Percentiles rank a stretch among this genome's conserved stretches.
These are phyloP conservation scores for Sarcophaga variegata DNA, from an alignment of 2,888 invertebrate species.

Conservation along the genomic window DNA sequence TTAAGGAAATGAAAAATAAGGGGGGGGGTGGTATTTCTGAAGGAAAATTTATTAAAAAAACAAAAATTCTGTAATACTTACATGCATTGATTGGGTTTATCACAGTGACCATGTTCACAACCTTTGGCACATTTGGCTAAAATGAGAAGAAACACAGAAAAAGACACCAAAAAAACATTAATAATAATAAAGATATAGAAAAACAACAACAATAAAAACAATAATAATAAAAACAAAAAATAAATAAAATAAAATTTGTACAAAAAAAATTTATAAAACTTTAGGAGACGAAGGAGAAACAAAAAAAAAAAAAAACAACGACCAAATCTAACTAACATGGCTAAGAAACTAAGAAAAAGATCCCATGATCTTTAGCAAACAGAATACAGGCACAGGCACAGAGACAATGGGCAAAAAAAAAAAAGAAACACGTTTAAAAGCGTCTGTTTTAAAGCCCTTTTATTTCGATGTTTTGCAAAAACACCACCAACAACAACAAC, in stretches of 20 bases:
- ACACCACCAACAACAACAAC: neutral
- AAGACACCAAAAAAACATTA: constrained; percentile 34
- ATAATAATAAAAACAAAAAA: neutral
- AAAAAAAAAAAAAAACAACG: neutral
- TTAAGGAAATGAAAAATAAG: constrained; percentile 37
- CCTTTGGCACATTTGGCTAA: constrained; percentile 96
- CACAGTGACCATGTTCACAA: constrained; percentile 97
- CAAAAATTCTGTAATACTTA: constrained; percentile 85
- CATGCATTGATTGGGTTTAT: constrained; percentile 96
- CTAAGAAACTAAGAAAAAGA: constrained; percentile 30
- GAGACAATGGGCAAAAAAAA: neutral
- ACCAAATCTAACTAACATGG: constrained; percentile 19
- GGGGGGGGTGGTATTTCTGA: constrained; percentile 42
- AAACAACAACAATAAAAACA: neutral
- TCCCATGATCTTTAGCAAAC: constrained; percentile 62
- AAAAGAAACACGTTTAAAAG: constrained; percentile 62
- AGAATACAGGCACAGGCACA: neutral
- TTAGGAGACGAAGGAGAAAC: neutral
- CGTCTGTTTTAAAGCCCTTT: constrained; percentile 67
- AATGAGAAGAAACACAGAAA: constrained; percentile 84
- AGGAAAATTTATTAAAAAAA: constrained; percentile 38
- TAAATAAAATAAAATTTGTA: neutral
- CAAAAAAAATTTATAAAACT: neutral
- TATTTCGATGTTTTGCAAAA: constrained; percentile 29
- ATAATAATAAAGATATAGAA: constrained; percentile 9